Conservation (phyloP, 2,113 vertebrate species). For the Cyphomyrus plagiostoma region DNA sequence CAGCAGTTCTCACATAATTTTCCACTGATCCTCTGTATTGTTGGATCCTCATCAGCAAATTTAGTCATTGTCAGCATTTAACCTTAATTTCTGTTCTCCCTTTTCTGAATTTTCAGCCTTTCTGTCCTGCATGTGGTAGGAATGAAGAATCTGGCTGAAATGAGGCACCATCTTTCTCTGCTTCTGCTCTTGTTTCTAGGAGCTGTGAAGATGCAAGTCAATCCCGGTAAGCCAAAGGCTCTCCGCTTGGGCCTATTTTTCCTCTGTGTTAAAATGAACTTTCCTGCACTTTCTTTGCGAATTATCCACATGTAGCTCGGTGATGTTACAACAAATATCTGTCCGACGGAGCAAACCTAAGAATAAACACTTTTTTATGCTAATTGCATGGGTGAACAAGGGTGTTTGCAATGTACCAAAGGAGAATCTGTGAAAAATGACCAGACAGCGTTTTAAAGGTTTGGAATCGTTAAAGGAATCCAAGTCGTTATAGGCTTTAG, state of each 20-base stretch:
- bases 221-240: conserved; percentile 67
- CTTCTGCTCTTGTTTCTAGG: conserved; percentile 58
- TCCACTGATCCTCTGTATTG: neutral
- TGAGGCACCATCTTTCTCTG: conserved; percentile 59
- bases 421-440: neutral
- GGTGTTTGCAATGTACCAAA: neutral
- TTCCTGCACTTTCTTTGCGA: neutral
- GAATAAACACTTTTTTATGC: neutral
- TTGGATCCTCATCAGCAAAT: neutral
- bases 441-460: neutral
- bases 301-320: neutral
- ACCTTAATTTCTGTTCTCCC: neutral
- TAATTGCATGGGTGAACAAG: neutral
- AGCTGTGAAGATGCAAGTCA: conserved; percentile 72
- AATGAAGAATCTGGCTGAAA: conserved; percentile 49
- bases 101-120: neutral
- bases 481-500: neutral
- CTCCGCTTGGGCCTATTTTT: neutral
- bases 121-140: conserved; percentile 34
- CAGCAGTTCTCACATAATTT: neutral
- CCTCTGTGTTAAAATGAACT: neutral
- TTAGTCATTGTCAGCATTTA: neutral
- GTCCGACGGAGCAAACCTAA: neutral
- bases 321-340: neutral
- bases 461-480: neutral